A percentile compares a stretch with the other conserved stretches of the same genome.
Conservation (phyloP, 2,113 vertebrate genomes). For the Numenius arquata region DNA sequence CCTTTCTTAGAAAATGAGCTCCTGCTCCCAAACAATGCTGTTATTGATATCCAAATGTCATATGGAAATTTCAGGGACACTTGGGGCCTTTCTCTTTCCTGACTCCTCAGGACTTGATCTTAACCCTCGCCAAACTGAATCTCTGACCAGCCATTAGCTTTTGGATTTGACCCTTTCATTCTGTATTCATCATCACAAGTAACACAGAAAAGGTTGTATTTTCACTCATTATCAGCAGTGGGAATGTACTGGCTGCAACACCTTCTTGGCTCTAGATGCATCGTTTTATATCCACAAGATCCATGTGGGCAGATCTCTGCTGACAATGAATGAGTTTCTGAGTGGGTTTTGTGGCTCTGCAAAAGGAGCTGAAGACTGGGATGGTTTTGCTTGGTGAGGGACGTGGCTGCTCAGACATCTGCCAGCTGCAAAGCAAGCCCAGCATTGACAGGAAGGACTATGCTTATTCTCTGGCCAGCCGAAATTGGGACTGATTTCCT, state of each 20-base stretch:
- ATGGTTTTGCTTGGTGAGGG: not conserved
- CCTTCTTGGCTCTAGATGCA: accelerated
- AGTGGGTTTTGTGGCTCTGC: not conserved
- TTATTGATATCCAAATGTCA: conserved; percentile 78
- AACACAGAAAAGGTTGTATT: not conserved
- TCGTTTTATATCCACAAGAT: not conserved
- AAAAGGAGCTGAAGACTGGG: not conserved
- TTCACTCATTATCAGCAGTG: not conserved
- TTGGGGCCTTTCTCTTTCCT: conserved; percentile 71
- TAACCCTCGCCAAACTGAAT: conserved; percentile 60
- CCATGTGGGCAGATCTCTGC: not conserved
- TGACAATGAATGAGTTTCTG: not conserved
- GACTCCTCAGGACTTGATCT: conserved; percentile 63
- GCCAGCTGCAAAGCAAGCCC: not conserved
- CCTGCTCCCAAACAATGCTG: conserved; percentile 51
- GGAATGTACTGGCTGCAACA: not conserved
- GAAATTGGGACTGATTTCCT: not conserved
- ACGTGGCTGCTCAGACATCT: not conserved
- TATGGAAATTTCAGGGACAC: conserved; percentile 74
- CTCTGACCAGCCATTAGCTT: conserved; percentile 40
- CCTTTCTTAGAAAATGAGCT: conserved; percentile 57
- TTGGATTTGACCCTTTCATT: conserved; percentile 37
- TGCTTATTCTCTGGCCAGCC: not conserved
- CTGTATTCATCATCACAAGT: conserved; percentile 21
- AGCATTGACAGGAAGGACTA: not conserved